These are phyloP conservation scores for Tapirus indicus DNA, from an alignment of 2,797 vertebrate genomes.

Conservation along the genomic window DNA sequence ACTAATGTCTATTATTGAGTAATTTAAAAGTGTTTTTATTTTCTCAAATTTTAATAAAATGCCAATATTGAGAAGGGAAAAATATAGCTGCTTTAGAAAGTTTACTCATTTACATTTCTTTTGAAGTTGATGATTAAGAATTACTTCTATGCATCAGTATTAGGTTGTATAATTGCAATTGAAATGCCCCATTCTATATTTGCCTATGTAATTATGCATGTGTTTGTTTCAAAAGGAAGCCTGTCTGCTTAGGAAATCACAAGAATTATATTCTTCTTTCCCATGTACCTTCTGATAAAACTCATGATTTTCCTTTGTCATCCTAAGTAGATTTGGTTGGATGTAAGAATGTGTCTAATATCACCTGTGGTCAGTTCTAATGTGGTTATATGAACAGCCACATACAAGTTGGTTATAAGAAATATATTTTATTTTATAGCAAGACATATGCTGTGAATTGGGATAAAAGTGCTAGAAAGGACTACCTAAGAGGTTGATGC, in stretches of 20 bases:
- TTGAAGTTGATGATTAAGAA: conserved; percentile 28
- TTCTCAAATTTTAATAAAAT: conserved; percentile 52
- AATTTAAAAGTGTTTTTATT: neutral
- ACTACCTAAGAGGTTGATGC: conserved; percentile 80
- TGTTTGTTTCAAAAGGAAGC: conserved; percentile 66
- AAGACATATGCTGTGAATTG: conserved; percentile 76
- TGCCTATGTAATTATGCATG: neutral
- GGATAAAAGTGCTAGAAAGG: conserved; percentile 77
- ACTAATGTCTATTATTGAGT: neutral
- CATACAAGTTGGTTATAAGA: conserved; percentile 72
- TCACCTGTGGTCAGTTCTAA: conserved; percentile 51
- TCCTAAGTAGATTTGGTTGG: conserved; percentile 46
- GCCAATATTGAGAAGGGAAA: neutral
- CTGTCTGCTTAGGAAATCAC: neutral
- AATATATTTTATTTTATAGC: conserved; percentile 80
- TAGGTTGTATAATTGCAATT: neutral
- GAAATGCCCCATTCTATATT: conserved; percentile 22
- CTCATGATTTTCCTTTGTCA: conserved; percentile 57
- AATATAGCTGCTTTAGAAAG: conserved; percentile 10
- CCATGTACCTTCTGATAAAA: conserved; percentile 34
- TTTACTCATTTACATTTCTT: conserved; percentile 39
- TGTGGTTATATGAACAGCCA: conserved; percentile 66
- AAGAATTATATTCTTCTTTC: conserved; percentile 45
- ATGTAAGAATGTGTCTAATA: conserved; percentile 46
- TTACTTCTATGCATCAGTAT: neutral